These are phyloP conservation scores for Melinopterus prodromus DNA, from an alignment of 2,888 invertebrate genomes.

Conservation along the genomic window DNA sequence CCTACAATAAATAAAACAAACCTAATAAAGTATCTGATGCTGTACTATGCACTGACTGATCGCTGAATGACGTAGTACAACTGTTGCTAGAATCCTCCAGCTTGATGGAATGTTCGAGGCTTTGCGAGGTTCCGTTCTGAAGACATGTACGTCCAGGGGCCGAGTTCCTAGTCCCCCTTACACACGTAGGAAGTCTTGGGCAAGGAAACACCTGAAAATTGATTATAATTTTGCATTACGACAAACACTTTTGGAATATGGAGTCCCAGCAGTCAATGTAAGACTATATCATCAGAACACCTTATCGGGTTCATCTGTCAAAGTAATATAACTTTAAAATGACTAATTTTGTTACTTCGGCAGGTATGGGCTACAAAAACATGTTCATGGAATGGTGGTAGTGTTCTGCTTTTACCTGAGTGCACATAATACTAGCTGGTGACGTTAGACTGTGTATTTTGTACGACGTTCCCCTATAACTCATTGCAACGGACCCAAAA, in stretches of 20 bases:
- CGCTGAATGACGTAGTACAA: slow-evolving; percentile 53
- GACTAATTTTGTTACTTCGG: background rate
- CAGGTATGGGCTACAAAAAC: background rate
- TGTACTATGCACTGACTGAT: slow-evolving; percentile 55
- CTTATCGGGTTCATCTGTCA: background rate
- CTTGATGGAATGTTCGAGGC: slow-evolving; percentile 52
- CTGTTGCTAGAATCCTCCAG: slow-evolving; percentile 55
- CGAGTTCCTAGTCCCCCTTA: slow-evolving; percentile 45
- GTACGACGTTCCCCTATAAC: slow-evolving; percentile 84
- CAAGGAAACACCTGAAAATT: slow-evolving; percentile 53
- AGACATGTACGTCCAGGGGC: slow-evolving; percentile 48
- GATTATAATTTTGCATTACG: too few relatives aligned
- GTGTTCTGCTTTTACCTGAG: slow-evolving; percentile 60
- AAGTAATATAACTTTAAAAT: background rate
- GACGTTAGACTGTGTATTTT: slow-evolving; percentile 76
- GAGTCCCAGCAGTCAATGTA: too few relatives aligned
- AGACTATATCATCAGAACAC: too few relatives aligned
- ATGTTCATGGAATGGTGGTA: too few relatives aligned
- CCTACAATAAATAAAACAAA: slow-evolving; percentile 26
- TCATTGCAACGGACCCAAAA: slow-evolving; percentile 91
- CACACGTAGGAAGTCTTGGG: slow-evolving; percentile 47
- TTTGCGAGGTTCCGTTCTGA: slow-evolving; percentile 40
- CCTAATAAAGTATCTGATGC: slow-evolving; percentile 55
- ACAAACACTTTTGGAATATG: too few relatives aligned
- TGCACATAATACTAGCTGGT: slow-evolving; percentile 55